These are phyloP conservation scores for Myiotriccus ornatus DNA, from an alignment of 2,797 vertebrate species.

Conservation along the genomic window DNA sequence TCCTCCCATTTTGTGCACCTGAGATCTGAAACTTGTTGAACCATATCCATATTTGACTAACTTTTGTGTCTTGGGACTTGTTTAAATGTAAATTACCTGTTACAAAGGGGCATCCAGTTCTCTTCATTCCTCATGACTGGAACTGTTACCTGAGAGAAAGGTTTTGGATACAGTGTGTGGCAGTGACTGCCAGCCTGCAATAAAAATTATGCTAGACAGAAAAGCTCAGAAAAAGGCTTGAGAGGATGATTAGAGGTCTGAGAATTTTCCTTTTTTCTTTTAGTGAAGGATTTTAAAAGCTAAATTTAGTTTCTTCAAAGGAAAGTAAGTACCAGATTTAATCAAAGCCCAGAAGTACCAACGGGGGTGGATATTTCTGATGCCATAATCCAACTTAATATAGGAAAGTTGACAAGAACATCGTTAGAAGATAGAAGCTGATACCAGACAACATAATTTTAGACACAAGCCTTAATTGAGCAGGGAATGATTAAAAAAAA, in stretches of 20 bases:
- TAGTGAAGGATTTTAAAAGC: not conserved
- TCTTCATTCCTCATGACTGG: not conserved
- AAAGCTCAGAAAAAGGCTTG: not conserved
- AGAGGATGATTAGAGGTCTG: not conserved
- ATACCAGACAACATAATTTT: not conserved
- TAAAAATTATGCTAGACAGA: not conserved
- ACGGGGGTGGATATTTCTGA: not conserved
- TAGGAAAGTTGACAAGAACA: not conserved
- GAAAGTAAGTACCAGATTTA: not conserved
- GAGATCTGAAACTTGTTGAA: not conserved
- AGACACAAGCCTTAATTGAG: not conserved
- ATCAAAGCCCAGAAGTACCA: not conserved
- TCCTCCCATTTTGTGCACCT: not conserved
- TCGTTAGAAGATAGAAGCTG: not conserved
- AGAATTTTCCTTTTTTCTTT: not conserved
- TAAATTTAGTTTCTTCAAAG: not conserved
- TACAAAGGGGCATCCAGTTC: not conserved
- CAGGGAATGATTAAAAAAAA: not conserved
- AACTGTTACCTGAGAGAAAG: not conserved
- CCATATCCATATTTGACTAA: not conserved
- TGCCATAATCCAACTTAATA: not conserved
- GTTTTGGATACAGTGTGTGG: not conserved
- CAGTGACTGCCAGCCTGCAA: not conserved
- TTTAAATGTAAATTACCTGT: not conserved
- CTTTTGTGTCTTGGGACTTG: not conserved